Evolutionary conservation across 2,888 invertebrate genomes (phyloP).

Genomic region (Silvanus unidentatus): DNA sequence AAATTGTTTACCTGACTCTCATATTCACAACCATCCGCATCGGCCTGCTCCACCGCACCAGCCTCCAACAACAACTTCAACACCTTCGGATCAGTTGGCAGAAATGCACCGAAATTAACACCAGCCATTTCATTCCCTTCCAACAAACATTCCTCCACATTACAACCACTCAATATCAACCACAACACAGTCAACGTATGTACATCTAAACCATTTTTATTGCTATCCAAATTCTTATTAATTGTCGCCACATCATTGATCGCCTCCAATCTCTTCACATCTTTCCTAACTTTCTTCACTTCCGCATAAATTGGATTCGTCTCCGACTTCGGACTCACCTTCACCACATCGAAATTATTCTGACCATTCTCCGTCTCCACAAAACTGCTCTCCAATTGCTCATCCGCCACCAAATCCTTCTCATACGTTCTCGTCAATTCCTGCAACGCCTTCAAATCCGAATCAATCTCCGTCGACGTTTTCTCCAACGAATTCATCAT

Average conservation of each 20-base stretch:
- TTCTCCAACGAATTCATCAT: conserved; percentile 38
- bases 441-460: conserved; percentile 41
- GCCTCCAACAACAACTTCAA: conserved; percentile 69
- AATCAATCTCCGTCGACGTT: conserved; percentile 41
- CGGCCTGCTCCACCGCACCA: conserved; percentile 56
- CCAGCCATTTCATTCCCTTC: conserved; percentile 45
- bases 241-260: conserved; percentile 1
- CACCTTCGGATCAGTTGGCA: conserved; percentile 65
- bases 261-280: background rate
- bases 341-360: conserved; percentile 32
- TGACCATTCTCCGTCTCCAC: conserved; percentile 37
- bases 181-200: conserved; percentile 70
- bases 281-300: conserved; percentile 31
- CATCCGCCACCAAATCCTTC: conserved; percentile 28
- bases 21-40: conserved; percentile 44
- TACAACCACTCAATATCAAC: conserved; percentile 66
- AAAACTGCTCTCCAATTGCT: conserved; percentile 35
- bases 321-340: conserved; percentile 33
- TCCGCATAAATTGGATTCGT: conserved; percentile 40
- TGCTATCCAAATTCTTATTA: background rate
- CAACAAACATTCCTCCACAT: conserved; percentile 54
- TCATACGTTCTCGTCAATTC: conserved; percentile 36
- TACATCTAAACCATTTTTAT: conserved; percentile 45
- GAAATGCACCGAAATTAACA: conserved; percentile 52
- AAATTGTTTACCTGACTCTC: conserved; percentile 41